These are phyloP conservation scores for Apamea crenata DNA, from an alignment of 2,888 invertebrate genomes.

Conservation along the genomic window DNA sequence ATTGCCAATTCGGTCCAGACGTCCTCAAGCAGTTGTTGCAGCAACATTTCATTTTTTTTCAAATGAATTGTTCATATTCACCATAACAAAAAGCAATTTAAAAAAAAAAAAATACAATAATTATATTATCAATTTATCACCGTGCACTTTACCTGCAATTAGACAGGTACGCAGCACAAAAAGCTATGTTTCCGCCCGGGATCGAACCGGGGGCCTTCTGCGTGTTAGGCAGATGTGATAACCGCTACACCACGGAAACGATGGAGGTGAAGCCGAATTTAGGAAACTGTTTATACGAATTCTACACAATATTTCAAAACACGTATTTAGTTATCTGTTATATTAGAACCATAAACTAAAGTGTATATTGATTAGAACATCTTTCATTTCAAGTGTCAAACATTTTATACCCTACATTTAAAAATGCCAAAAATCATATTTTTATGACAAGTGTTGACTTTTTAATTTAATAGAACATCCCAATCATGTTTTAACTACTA, in stretches of 20 bases:
- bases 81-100: not conserved
- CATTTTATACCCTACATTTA: no score
- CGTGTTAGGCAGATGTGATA: slow-evolving; percentile 98
- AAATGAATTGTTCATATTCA: not conserved
- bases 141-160: not conserved
- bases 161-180: slow-evolving; percentile 85
- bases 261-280: slow-evolving; percentile 46
- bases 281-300: slow-evolving; percentile 12
- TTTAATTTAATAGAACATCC: no score
- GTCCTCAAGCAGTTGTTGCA: not conserved
- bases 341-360: no score
- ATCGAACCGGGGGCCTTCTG: slow-evolving; percentile 97
- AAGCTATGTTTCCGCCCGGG: slow-evolving; percentile 94
- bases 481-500: no score
- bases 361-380: no score
- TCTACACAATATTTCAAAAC: not conserved
- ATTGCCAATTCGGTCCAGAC: not conserved
- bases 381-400: no score
- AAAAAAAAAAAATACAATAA: not conserved
- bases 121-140: not conserved
- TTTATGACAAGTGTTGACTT: no score
- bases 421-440: no score
- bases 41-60: not conserved
- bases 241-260: slow-evolving; percentile 95
- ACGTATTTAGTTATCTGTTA: not conserved